Percentiles rank a stretch among this genome's conserved stretches.
These are phyloP conservation scores for Ahaetulla prasina DNA, from an alignment of 2,113 vertebrate species.

Conservation along the genomic window DNA sequence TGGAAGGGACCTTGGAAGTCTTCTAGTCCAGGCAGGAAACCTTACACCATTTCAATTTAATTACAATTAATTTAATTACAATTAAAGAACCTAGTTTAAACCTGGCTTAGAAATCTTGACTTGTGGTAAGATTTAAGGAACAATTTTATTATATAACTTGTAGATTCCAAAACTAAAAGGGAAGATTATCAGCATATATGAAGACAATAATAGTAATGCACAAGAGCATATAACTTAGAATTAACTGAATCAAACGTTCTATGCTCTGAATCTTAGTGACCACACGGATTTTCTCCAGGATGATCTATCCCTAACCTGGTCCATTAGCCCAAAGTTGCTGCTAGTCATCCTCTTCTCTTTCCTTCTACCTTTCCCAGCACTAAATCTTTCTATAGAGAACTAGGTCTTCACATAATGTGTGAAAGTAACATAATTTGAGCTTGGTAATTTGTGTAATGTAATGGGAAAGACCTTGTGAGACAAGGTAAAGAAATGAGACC, in stretches of 20 bases:
- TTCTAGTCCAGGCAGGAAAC: too few species aligned
- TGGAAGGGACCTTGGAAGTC: too few species aligned
- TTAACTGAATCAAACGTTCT: background rate
- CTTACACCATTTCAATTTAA: too few species aligned
- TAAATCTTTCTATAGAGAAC: background rate
- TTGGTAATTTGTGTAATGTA: background rate
- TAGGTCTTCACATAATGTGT: background rate
- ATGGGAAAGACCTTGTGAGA: background rate
- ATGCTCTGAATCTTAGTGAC: background rate
- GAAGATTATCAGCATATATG: background rate
- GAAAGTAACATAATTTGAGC: background rate
- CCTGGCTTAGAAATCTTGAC: background rate
- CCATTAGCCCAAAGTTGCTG: background rate
- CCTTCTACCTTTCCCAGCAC: background rate
- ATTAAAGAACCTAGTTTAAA: background rate
- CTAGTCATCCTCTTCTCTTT: background rate
- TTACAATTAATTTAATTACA: too few species aligned
- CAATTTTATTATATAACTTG: background rate
- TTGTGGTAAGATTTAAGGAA: background rate
- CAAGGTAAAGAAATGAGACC: background rate
- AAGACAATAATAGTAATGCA: background rate
- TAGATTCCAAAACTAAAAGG: background rate
- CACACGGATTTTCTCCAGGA: background rate
- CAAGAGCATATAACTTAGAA: background rate
- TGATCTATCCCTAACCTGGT: background rate